phyloP scores from a whole-genome alignment of 2,797 vertebrate genomes.

The Acipenser transmontanus region DNA sequence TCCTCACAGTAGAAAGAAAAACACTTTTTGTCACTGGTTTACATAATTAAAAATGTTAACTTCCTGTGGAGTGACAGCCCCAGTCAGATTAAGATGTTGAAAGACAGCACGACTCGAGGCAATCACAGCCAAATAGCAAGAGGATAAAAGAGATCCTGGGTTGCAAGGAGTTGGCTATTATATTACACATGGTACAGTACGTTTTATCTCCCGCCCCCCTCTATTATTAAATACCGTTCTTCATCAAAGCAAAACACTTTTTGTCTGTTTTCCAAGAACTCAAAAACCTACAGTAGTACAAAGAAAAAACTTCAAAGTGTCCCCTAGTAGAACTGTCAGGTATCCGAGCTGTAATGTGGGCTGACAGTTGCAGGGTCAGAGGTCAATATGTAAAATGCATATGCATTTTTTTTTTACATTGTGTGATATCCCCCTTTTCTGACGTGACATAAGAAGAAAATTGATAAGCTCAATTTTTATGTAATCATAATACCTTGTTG shows the following conservation, averaged over 20 bases:
- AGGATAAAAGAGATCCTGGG: conserved; percentile 3
- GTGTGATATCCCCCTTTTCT: not conserved
- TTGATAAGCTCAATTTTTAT: too few species aligned
- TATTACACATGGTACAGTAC: not conserved
- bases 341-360: not conserved
- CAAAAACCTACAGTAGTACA: conserved; percentile 5
- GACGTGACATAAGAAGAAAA: not conserved
- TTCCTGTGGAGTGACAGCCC: not conserved
- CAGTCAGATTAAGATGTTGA: not conserved
- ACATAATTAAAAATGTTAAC: not conserved
- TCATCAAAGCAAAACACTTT: conserved; percentile 6
- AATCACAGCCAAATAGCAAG: not conserved
- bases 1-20: not conserved
- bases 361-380: conserved; percentile 6
- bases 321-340: not conserved
- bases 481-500: too few species aligned
- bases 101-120: not conserved
- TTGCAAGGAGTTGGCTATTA: not conserved
- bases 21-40: not conserved
- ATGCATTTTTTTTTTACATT: not conserved
- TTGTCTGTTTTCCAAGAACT: conserved; percentile 3
- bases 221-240: not conserved
- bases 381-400: conserved; percentile 4
- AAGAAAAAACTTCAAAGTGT: conserved; percentile 5
- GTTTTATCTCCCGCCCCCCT: not conserved